These are phyloP conservation scores for Hylomyscus alleni DNA, from an alignment of 2,797 vertebrate genomes.

Conservation along the genomic window DNA sequence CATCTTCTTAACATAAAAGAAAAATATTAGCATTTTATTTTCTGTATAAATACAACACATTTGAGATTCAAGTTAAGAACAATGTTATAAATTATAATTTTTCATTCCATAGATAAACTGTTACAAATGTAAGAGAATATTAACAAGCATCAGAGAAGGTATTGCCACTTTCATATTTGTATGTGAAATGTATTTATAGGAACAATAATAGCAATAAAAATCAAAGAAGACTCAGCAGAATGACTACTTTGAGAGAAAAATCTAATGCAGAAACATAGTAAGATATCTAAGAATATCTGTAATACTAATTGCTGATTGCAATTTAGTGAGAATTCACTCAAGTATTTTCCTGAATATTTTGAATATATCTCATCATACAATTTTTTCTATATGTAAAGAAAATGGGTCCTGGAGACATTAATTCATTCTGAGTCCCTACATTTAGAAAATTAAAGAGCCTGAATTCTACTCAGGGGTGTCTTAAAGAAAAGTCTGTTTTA, in stretches of 20 bases:
- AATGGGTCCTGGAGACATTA: neutral
- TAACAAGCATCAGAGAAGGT: neutral
- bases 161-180: neutral
- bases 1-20: neutral
- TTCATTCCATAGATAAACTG: neutral
- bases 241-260: slow-evolving; percentile 24
- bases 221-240: neutral
- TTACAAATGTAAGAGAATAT: neutral
- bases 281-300: neutral
- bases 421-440: neutral
- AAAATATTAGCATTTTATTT: neutral
- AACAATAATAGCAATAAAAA: slow-evolving; percentile 11
- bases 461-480: neutral
- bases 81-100: neutral
- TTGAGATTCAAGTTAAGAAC: neutral
- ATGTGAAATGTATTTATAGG: neutral
- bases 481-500: neutral
- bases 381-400: neutral
- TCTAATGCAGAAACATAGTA: neutral
- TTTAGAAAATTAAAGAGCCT: neutral
- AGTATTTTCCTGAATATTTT: neutral
- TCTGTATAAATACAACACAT: neutral
- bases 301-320: neutral
- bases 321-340: neutral
- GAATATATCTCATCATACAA: neutral